Evolutionary conservation across 53 echinoderm and acorn worm species (phyloP), one percentile per base, ranked within the genome.

Genomic region (Apostichopus leukothele): DNA sequence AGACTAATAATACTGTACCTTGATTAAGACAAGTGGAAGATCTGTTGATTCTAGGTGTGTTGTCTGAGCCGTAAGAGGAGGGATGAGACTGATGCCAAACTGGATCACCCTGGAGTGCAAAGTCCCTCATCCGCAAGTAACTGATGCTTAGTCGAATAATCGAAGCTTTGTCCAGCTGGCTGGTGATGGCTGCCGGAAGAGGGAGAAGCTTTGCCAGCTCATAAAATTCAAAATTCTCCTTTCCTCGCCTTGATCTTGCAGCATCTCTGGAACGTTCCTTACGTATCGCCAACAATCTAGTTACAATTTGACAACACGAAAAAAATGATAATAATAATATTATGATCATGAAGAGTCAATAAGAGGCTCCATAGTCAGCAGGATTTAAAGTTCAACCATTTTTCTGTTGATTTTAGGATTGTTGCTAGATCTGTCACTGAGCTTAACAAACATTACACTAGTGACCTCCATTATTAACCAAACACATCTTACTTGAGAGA

Each of bases 141-240:
- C 96, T 95, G 77, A 96, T 99, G 91, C 96, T 99, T 73, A 99
- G 92, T 50, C 99, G 90, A 50, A 99, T 99, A 88, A 99, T 99
- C 20, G 99, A 99, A 9, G 99, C 99, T 83, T 99, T 99, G 90
- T 99, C 99, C 26, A 99, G 93, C 92, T 98, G 99, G 90, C 96
- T 99, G 75, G 99, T 99, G 90, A 99, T 99, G 60, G 99, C 99
- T 23, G 95, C 93, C 1, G 99, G 99, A n/a, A 99, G 84, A 18
- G 99, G 99, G 50, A 99, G 90, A 57, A 99, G 92, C 88, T 99
- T 99, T 86, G 99, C 99, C 90, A 99, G 73, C 90, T 99, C 99
- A 79, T 96, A 99, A 83, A 92, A 99, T 91, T 99, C 99, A 76
- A 93, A 96, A 91, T 99, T 99, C 91, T 99, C 99, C 88, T 99